phyloP scores from a whole-genome alignment of 2,113 vertebrate genomes.

The Aptenodytes forsteri region DNA sequence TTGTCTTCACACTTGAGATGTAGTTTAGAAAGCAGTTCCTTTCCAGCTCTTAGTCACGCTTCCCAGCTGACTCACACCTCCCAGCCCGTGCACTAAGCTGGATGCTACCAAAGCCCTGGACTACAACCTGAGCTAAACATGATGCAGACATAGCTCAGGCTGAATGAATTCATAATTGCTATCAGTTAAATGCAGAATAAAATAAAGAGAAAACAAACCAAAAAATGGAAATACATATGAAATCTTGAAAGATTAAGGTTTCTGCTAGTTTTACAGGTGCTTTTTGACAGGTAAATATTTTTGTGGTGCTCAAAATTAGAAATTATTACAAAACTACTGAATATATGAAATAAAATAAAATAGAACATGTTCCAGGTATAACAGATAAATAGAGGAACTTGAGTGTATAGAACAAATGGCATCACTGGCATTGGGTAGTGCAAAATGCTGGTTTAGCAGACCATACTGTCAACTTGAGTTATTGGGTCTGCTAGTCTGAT shows the following conservation, averaged over 20 bases:
- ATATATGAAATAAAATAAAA: not conserved
- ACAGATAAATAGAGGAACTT: not conserved
- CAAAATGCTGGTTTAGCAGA: not conserved
- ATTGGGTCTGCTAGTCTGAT: not conserved
- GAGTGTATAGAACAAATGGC: not conserved
- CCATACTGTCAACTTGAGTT: not conserved
- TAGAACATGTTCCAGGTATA: not conserved
- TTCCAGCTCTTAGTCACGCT: not conserved
- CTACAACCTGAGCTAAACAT: not conserved
- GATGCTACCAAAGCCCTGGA: not conserved
- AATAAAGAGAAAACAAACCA: not conserved
- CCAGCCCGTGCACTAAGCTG: not conserved
- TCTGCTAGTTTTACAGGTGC: not conserved
- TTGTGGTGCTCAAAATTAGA: not conserved
- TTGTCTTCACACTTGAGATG: constrained; percentile 12
- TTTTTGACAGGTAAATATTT: not conserved
- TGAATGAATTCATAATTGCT: not conserved
- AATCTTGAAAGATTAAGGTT: not conserved
- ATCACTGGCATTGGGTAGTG: not conserved
- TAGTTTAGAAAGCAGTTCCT: not conserved
- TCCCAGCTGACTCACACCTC: not conserved
- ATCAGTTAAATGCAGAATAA: not conserved
- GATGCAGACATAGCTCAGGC: not conserved
- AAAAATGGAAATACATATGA: not conserved
- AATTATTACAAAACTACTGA: not conserved